phyloP scores from a whole-genome alignment of 1,140 invertebrate species.

The Drosophila seguyi region DNA sequence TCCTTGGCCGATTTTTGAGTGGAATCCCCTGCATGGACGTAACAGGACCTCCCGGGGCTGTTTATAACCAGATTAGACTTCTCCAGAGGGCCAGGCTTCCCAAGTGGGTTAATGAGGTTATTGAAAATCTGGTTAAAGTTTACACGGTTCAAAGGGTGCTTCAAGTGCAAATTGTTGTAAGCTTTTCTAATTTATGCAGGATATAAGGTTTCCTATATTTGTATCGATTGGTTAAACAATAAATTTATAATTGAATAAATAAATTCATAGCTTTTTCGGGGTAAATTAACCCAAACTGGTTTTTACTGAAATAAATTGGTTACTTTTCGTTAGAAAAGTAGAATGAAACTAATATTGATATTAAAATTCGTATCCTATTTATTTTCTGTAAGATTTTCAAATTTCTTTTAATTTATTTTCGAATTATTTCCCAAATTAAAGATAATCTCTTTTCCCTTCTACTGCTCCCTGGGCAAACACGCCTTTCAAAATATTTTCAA shows the following conservation, averaged over 20 bases:
- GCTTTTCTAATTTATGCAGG: not conserved
- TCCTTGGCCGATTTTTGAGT: constrained; percentile 30
- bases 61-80: constrained; percentile 46
- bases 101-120: constrained; percentile 63
- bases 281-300: not conserved
- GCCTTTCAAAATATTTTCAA: constrained; percentile 28
- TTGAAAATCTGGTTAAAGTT: constrained; percentile 28
- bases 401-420: not conserved
- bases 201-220: not conserved
- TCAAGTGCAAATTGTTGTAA: constrained; percentile 6
- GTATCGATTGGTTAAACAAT: constrained; percentile 16
- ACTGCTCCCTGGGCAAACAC: not conserved
- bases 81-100: constrained; percentile 23
- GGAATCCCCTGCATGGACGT: constrained; percentile 4
- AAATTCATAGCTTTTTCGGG: not conserved
- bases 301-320: not conserved
- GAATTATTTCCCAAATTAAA: not conserved
- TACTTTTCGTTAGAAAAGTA: too few relatives aligned
- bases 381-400: not conserved
- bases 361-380: constrained; percentile 26
- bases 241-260: constrained; percentile 34
- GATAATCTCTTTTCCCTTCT: not conserved
- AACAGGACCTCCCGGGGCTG: constrained; percentile 44
- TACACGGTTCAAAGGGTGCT: constrained; percentile 26
- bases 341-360: not conserved